These are phyloP conservation scores for Nymphalis urticae DNA, from an alignment of 2,888 invertebrate species.

Conservation along the genomic window DNA sequence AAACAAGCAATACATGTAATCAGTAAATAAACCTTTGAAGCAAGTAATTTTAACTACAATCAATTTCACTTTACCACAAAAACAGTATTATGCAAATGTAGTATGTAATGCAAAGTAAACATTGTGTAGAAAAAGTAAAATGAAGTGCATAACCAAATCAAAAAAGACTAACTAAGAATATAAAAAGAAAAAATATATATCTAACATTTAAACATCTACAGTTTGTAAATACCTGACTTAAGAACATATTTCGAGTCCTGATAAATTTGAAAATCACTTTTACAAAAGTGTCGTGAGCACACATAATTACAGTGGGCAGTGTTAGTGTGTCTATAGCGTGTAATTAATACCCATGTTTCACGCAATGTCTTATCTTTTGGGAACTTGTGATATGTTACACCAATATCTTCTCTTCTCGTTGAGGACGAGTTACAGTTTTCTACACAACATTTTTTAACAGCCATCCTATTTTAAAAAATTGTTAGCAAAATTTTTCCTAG, in stretches of 20 bases:
- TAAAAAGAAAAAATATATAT: constrained; percentile 16
- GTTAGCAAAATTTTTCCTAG: constrained; percentile 11
- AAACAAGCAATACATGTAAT: too few relatives aligned
- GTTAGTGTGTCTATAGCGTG: constrained; percentile 78
- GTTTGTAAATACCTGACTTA: constrained; percentile 72
- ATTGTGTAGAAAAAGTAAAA: constrained; percentile 14
- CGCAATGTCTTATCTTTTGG: constrained; percentile 84
- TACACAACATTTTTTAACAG: constrained; percentile 83
- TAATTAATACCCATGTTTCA: constrained; percentile 84
- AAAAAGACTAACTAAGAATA: neutral
- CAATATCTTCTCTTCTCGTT: constrained; percentile 82
- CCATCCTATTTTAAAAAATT: constrained; percentile 71
- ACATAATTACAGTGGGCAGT: constrained; percentile 83
- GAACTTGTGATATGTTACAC: constrained; percentile 89
- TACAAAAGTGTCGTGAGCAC: constrained; percentile 88
- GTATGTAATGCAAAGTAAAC: neutral
- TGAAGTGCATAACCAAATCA: neutral
- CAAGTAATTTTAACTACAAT: too few relatives aligned
- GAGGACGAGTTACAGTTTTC: constrained; percentile 84
- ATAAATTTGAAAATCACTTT: constrained; percentile 86
- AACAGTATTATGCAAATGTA: too few relatives aligned
- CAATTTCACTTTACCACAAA: too few relatives aligned
- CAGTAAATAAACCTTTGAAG: too few relatives aligned
- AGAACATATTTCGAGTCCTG: constrained; percentile 87
- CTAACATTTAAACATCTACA: constrained; percentile 26